phyloP scores from a whole-genome alignment of 2,797 vertebrate species.

The Gadopsis bispinosus region DNA sequence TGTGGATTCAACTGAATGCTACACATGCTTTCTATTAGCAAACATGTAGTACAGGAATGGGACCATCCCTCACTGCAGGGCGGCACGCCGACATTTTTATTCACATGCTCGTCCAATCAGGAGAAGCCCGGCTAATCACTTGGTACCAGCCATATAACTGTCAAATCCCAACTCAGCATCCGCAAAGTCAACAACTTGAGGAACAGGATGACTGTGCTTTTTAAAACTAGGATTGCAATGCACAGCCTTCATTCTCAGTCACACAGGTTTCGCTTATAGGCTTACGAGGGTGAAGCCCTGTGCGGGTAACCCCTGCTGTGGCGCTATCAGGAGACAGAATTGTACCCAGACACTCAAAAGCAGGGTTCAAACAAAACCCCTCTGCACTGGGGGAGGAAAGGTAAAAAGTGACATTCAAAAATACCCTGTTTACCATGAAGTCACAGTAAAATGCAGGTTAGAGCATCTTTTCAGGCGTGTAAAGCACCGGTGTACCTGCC shows the following conservation, averaged over 20 bases:
- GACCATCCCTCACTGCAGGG: not conserved
- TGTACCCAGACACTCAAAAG: not conserved
- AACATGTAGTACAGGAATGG: not conserved
- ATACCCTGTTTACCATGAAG: not conserved
- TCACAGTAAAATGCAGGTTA: not conserved
- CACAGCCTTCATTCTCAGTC: not conserved
- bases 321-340: not conserved
- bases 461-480: not conserved
- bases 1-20: not conserved
- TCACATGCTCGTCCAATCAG: not conserved
- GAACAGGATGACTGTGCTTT: constrained; percentile 11
- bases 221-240: constrained; percentile 7
- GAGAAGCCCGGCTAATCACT: not conserved
- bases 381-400: not conserved
- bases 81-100: not conserved
- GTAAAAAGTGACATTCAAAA: not conserved
- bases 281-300: not conserved
- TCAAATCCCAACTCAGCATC: not conserved
- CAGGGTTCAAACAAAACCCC: not conserved
- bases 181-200: not conserved
- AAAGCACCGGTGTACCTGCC: too few species aligned
- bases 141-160: not conserved
- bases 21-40: constrained; percentile 5
- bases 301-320: constrained; percentile 1
- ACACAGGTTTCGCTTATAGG: not conserved